phyloP scores from a whole-genome alignment of 2,888 invertebrate species.

The Microctonus aethiopoides region DNA sequence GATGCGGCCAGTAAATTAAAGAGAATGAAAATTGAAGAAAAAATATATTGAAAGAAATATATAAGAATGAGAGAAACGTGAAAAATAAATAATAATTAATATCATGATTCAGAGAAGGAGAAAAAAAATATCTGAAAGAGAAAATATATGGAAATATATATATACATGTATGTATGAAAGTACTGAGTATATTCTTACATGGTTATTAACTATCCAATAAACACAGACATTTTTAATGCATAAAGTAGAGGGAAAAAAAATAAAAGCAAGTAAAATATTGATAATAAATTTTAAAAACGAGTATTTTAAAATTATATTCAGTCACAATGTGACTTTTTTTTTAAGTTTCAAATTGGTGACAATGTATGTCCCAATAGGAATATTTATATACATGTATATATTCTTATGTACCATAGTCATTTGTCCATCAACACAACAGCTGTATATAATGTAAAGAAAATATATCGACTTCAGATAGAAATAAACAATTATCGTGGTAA shows the following conservation, averaged over 20 bases:
- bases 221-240: not conserved
- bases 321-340: not conserved
- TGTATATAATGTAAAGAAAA: no score
- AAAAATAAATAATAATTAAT: not conserved
- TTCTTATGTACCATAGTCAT: no score
- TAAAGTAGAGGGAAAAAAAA: not conserved
- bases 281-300: not conserved
- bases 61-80: not conserved
- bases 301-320: not conserved
- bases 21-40: slow-evolving; percentile 21
- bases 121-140: not conserved
- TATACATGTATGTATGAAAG: no score
- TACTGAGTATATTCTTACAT: not conserved
- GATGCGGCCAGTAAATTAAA: slow-evolving; percentile 43
- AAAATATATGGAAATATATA: not conserved
- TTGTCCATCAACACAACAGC: no score
- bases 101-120: not conserved
- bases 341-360: not conserved
- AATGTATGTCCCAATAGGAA: not conserved
- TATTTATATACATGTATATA: no score
- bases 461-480: no score
- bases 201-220: not conserved
- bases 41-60: not conserved
- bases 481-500: no score
- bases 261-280: not conserved